Evolutionary conservation across 2,797 vertebrate genomes (phyloP), one percentile per base, ranked within the genome.

Genomic region (Esox masquinongy): DNA sequence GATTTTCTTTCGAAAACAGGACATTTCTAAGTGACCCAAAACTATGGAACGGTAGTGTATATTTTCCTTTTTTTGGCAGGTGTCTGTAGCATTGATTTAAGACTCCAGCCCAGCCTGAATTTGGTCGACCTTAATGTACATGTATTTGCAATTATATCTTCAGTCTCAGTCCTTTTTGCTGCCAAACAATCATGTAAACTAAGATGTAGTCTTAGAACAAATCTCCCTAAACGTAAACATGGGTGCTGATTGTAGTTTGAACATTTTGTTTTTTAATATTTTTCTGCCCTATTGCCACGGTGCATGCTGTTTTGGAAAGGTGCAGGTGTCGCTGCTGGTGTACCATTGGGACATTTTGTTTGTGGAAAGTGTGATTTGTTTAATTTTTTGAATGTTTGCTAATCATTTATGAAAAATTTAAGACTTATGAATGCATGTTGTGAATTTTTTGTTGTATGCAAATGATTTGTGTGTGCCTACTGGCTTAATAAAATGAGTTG

Each of bases 401-500:
- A 77, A 82, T 86, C 61, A 72, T 77, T 59, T 72, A 43, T 11
- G 43, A 11, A 66, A 78, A 75, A 75, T 70, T 4, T 8, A 43
- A 76, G 22, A 77, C 76, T 79, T 87, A 50, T 83, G 78, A 86
- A 84, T 82, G 90, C 90, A 91, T 90, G 88, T 82, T 84, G 79
- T 91, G 87, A 77, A 74, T 36, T 17, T 15, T 77, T 70, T 72
- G 56, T 76, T 87, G 56, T 85, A 82, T 76, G 9, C 24, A 34
- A 63, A 74, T 36, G 4, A 63, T 79, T 81, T 76, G 68, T 82
- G 76, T 71, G 53, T 81, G 50, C 17, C 29, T 53, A 53, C 17
- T 53, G 84, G 66, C 76, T 82, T 73, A 86, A 88, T 87, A 92
- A 86, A 31, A 43, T 64, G 14, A 71, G 15, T 53, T 24, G 1